Evolutionary conservation across 1,140 invertebrate species (phyloP).

Genomic region (Zaprionus nigranus): DNA sequence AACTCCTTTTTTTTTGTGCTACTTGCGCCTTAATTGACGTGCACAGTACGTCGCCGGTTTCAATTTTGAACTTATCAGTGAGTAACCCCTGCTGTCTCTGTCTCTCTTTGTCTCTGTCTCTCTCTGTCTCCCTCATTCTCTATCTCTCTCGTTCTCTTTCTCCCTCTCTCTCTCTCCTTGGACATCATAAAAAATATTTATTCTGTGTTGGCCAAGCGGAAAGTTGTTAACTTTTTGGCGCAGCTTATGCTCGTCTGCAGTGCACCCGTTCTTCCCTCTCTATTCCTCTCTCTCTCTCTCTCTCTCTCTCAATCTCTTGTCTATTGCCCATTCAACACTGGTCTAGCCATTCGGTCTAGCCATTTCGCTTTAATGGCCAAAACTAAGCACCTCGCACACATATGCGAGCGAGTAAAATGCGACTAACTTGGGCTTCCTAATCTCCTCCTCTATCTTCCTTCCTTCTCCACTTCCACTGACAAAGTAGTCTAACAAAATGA

Average conservation of each 20-base stretch:
- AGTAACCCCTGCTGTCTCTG: background rate
- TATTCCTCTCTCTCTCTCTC: background rate
- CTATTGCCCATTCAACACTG: constrained; percentile 8
- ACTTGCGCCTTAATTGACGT: constrained; percentile 58
- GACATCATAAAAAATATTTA: constrained; percentile 35
- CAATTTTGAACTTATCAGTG: constrained; percentile 53
- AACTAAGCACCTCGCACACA: constrained; percentile 37
- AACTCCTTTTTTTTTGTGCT: constrained; percentile 19
- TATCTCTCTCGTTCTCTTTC: background rate
- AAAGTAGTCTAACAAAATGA: constrained; percentile 33
- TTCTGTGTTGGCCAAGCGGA: constrained; percentile 30
- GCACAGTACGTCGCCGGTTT: constrained; percentile 38
- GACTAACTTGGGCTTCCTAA: constrained; percentile 36
- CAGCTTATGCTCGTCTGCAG: constrained; percentile 24
- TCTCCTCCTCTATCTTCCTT: background rate
- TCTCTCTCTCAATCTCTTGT: background rate
- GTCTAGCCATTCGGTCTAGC: constrained; percentile 29
- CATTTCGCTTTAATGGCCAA: constrained; percentile 42
- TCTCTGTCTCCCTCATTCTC: background rate
- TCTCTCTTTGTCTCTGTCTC: background rate
- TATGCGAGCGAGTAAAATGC: constrained; percentile 37
- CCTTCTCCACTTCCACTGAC: background rate
- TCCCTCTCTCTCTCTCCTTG: background rate
- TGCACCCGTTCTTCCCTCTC: constrained; percentile 15
- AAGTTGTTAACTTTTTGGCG: constrained; percentile 47